Evolutionary conservation across 2,113 vertebrate genomes (phyloP), one percentile per base, ranked within the genome.

Genomic region (Protobothrops mucrosquamatus): DNA sequence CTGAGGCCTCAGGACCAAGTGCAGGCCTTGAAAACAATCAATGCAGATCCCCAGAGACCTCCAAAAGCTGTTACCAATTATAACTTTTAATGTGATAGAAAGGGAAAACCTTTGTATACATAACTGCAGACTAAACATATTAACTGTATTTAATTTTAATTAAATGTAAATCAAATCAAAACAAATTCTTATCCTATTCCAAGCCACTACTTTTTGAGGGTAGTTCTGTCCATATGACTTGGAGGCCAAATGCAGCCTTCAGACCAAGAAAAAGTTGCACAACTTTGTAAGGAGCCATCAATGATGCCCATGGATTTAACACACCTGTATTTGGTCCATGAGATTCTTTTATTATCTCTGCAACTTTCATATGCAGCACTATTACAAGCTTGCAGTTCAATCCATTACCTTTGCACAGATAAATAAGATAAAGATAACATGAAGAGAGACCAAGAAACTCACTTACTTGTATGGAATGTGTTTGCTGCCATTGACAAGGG

Each of bases 391-490:
- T 12, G 39, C 34, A 56, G 22, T 34, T 55, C 29, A 55, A 7
- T 20, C 56, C 51, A 57, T 56, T 34, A 57, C 10, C 54, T 57
- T 57, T 89, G 52, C n/a, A 57, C 34, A 89, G 54, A 24, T 89
- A 89, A 34, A 2, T 22, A 81, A 81, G 74, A 89, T 8, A 29
- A 3, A 34, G 20, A 74, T n/a, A 15, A 15, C 34, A 48, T 29
- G 64, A 69, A 48, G 59, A 48, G 24, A 29, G 54, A 51, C 9
- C 88, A 12, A 85, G 11, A 86, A 86, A 18, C 57, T 23, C 43
- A 96, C 98, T 97, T 98, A 99, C 99, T 99, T 99, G 98, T 99
- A 99, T 0, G 99, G 99, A 96, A 99, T 99, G 97, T 99, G 99
- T 92, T 99, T 99, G 98, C 99, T 99, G 93, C 99, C 99, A 0